phyloP scores from a whole-genome alignment of 2,888 invertebrate species.

The Tuta absoluta region DNA sequence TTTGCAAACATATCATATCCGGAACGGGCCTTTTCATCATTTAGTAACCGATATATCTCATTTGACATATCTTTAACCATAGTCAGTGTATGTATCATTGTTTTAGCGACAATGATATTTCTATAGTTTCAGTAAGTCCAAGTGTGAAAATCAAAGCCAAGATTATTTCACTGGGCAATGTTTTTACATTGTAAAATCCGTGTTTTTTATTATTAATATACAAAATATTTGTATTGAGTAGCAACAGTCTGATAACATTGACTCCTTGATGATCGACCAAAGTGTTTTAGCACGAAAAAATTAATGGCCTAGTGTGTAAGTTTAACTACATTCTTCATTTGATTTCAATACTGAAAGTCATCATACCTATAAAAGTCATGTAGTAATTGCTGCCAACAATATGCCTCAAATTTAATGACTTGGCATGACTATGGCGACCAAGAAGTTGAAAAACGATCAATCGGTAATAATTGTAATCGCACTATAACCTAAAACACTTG shows the following conservation, averaged over 20 bases:
- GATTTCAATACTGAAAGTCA: too few relatives aligned
- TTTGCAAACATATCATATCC: too few relatives aligned
- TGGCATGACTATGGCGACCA: too few relatives aligned
- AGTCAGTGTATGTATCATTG: background rate
- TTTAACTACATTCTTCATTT: background rate
- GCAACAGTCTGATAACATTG: background rate
- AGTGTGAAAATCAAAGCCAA: background rate
- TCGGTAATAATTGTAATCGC: background rate
- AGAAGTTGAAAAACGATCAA: background rate
- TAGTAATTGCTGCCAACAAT: too few relatives aligned
- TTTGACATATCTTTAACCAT: background rate
- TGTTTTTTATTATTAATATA: background rate
- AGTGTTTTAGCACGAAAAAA: background rate
- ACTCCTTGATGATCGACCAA: background rate
- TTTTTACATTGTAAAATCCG: background rate
- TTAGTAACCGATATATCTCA: background rate
- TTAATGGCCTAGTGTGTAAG: background rate
- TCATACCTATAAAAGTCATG: too few relatives aligned
- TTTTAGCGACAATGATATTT: background rate
- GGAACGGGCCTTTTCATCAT: background rate
- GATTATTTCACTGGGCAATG: background rate
- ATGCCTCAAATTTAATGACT: too few relatives aligned
- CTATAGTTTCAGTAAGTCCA: too few relatives aligned
- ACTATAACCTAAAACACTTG: background rate
- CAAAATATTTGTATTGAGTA: constrained; percentile 1